phyloP scores from a whole-genome alignment of 2,888 invertebrate genomes.

The Thereva nobilitata region DNA sequence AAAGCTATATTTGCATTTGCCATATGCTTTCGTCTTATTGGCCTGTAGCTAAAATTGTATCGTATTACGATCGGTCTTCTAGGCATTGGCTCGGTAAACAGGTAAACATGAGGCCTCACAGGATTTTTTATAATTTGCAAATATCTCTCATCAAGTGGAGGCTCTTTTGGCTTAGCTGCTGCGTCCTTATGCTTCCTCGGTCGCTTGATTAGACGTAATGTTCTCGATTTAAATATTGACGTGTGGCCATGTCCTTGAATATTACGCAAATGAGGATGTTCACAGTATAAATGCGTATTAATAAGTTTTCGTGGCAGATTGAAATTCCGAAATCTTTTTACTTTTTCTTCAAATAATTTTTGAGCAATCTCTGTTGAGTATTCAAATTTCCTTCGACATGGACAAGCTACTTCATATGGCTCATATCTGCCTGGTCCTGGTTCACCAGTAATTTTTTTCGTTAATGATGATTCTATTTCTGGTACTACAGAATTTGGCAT shows the following conservation, averaged over 20 bases:
- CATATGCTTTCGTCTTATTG: conserved; percentile 29
- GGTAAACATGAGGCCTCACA: background rate
- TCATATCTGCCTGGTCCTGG: conserved; percentile 47
- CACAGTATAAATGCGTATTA: conserved; percentile 21
- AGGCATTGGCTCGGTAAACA: background rate
- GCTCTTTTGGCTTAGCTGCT: conserved; percentile 11
- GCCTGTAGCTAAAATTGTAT: conserved; percentile 30
- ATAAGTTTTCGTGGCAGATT: conserved; percentile 12
- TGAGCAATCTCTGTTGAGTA: conserved; percentile 20
- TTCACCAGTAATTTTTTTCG: conserved; percentile 1
- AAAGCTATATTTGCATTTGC: conserved; percentile 36
- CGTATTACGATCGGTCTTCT: conserved; percentile 17
- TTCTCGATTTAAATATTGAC: conserved; percentile 45
- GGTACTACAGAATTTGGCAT: conserved; percentile 37
- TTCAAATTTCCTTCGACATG: conserved; percentile 27
- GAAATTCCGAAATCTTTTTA: conserved; percentile 6
- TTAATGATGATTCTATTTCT: background rate
- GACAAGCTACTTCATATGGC: conserved; percentile 33
- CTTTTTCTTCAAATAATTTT: conserved; percentile 1
- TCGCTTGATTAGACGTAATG: background rate
- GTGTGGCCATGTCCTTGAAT: conserved; percentile 46
- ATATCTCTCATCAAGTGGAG: conserved; percentile 31
- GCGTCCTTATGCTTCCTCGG: background rate
- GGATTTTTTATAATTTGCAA: conserved; percentile 37
- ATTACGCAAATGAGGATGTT: conserved; percentile 16